A percentile compares a stretch with the other conserved stretches of the same genome.
Evolutionary conservation across 1,140 invertebrate species (phyloP).

Genomic region (Plutomurus gul): DNA sequence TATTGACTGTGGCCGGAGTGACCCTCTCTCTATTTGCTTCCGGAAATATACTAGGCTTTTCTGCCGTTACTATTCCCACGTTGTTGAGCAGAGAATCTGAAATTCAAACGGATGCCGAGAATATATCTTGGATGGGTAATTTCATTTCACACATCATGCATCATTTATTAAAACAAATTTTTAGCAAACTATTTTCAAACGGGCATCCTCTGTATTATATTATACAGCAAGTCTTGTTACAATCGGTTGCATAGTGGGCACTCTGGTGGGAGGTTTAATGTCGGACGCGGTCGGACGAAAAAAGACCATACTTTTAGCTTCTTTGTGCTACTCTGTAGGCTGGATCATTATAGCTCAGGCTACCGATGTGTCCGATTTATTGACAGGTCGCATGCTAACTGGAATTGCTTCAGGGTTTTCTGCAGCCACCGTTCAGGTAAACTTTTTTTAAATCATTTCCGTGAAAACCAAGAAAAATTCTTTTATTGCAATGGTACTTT

Average conservation of each 20-base stretch:
- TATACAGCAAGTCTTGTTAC: conserved; percentile 47
- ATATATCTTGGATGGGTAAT: conserved; percentile 53
- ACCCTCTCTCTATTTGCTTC: conserved; percentile 48
- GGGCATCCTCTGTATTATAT: neutral
- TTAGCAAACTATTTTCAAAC: neutral
- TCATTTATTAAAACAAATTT: neutral
- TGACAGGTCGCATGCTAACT: conserved; percentile 48
- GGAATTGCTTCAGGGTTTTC: conserved; percentile 52
- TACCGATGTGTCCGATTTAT: conserved; percentile 35
- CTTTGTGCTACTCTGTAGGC: conserved; percentile 45
- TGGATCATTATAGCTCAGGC: conserved; percentile 51
- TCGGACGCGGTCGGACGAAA: conserved; percentile 49
- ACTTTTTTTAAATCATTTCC: too few species aligned
- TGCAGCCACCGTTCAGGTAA: conserved; percentile 47
- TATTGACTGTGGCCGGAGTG: conserved; percentile 49
- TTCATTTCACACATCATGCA: neutral
- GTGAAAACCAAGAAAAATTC: too few species aligned
- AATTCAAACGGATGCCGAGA: conserved; percentile 36
- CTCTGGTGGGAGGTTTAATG: conserved; percentile 45
- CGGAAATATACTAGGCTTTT: conserved; percentile 52
- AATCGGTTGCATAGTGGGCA: conserved; percentile 49
- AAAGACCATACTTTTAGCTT: conserved; percentile 48
- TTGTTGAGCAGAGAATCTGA: conserved; percentile 40
- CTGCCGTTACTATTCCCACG: conserved; percentile 46
- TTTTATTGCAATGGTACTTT: neutral